Percentiles rank a stretch among this genome's conserved stretches.
Evolutionary conservation across 2,113 vertebrate genomes (phyloP).

Genomic region (Todiramphus chloris): DNA sequence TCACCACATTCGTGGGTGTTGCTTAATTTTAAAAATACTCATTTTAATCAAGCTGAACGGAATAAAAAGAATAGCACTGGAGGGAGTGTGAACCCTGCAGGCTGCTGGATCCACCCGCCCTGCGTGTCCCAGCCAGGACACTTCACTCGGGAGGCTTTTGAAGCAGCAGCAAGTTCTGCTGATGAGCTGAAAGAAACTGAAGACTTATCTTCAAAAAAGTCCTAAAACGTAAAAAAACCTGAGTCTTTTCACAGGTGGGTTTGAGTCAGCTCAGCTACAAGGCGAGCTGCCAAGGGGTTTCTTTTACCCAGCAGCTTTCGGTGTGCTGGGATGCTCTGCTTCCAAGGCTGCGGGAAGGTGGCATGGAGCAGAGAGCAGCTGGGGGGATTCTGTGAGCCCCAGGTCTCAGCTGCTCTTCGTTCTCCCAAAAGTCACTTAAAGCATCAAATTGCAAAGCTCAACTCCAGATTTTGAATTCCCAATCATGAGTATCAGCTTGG

Average conservation of each 20-base stretch:
- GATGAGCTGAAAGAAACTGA: neutral
- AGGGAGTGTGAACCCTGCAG: neutral
- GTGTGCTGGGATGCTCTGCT: neutral
- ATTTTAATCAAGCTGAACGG: slow-evolving; percentile 16
- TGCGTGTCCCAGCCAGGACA: neutral
- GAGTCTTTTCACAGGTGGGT: neutral
- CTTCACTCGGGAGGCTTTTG: neutral
- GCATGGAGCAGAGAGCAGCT: neutral
- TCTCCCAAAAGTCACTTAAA: neutral
- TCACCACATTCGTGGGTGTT: neutral
- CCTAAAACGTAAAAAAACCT: neutral
- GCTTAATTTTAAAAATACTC: slow-evolving; percentile 34
- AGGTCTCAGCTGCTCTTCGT: neutral
- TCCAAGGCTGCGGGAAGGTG: neutral
- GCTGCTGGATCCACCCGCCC: neutral
- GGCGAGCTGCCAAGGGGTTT: neutral
- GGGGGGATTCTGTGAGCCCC: neutral
- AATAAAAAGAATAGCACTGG: neutral
- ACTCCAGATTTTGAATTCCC: neutral
- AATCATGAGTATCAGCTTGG: neutral
- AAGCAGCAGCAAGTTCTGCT: neutral
- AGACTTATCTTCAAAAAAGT: neutral
- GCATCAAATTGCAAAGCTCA: neutral
- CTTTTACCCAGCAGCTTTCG: neutral
- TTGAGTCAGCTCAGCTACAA: neutral